Evolutionary conservation across 2,113 vertebrate species (phyloP), one percentile per base, ranked within the genome.

Genomic region (Phylloscopus trochilus): DNA sequence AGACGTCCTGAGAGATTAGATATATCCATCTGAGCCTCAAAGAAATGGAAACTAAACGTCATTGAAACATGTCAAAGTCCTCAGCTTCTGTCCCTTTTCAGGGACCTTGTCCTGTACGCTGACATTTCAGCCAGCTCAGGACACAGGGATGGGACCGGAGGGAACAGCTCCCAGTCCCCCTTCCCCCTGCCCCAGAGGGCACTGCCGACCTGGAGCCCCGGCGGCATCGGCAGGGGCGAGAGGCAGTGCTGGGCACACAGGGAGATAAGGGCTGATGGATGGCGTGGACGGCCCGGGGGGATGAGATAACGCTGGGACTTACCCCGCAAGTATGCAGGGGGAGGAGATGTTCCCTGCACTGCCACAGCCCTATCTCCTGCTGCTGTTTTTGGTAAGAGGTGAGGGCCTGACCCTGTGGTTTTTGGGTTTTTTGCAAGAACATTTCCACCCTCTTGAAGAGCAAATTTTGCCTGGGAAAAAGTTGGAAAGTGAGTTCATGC

Each of bases 261-360:
- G 8, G 24, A 94, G 93, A 95, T 95, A 93, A 95, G 63, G 26
- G 28, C 72, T 96, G 95, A 94, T 90, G 94, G 78, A 93, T 95
- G 55, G 72, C 0, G 0, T n/a, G 92, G 55, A 74, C 47, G 82
- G 68, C 39, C 72, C 20, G 11, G 31, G 28, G 27, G 35, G 20
- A 31, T 0, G 10, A 77, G 92, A 95, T 96, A 97, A 83, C 0
- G 8, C 59, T 26, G 46, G 35, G 82, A 85, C 68, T 46, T 62
- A 10, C 39, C 27, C 46, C 27, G 59, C 35, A 90, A 91, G 27
- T 82, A 95, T 94, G 91, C 11, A 0, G 92, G 56, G 76, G 92
- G 91, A 94, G 94, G 91, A 89, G 83, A 85, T 53, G 62, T 17
- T 95, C 70, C 53, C 72, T 24, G 66, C 56, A 49, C 82, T 2